Evolutionary conservation across 2,113 vertebrate genomes (phyloP).

Genomic region (Leucoraja erinaceus): DNA sequence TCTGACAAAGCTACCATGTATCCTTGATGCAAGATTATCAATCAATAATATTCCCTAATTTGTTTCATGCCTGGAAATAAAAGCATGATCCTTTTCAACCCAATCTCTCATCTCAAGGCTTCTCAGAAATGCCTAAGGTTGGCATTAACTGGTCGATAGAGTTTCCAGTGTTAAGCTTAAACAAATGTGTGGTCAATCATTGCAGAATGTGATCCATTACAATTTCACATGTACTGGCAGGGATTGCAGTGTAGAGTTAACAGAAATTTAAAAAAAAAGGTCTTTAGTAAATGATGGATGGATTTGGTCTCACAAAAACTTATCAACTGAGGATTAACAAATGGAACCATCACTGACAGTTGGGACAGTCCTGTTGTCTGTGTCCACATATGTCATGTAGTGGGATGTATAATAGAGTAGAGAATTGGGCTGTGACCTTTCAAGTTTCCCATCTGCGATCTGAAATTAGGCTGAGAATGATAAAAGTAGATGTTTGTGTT

Average conservation of each 20-base stretch:
- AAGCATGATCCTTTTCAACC: not conserved
- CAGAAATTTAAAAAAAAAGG: not conserved
- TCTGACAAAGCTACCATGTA: not conserved
- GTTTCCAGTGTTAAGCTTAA: conserved; percentile 23
- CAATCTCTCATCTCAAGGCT: conserved; percentile 4
- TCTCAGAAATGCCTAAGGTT: conserved; percentile 19
- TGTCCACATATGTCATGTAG: conserved; percentile 16
- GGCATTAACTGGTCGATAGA: conserved; percentile 32
- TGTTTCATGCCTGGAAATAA: not conserved
- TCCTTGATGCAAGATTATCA: conserved; percentile 12
- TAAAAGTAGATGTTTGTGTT: not conserved
- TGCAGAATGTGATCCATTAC: not conserved
- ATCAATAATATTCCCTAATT: conserved; percentile 32
- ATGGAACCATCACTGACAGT: not conserved
- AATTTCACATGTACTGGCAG: conserved; percentile 2
- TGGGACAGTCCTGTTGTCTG: not conserved
- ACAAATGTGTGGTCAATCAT: conserved; percentile 31
- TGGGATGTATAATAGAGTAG: not conserved
- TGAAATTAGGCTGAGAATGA: conserved; percentile 12
- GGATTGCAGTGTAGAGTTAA: not conserved
- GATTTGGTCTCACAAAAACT: not conserved
- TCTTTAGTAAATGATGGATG: conserved; percentile 23
- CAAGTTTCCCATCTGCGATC: conserved; percentile 7
- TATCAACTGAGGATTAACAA: conserved; percentile 23
- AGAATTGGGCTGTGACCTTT: conserved; percentile 5